Base-by-base conservation (phyloP, 2,888 invertebrate genomes). In the Aelia acuminata region DNA sequence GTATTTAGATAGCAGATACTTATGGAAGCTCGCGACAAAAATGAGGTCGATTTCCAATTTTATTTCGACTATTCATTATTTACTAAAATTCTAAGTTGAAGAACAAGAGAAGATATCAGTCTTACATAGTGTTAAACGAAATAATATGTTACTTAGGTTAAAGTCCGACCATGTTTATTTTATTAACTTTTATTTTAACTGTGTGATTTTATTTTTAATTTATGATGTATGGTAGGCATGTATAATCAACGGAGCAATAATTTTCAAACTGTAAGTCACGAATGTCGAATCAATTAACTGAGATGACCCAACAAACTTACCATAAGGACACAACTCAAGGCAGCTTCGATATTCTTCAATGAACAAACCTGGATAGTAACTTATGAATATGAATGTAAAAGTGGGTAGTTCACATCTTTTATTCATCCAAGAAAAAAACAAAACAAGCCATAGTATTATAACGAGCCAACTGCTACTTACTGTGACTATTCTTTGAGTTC, bases 351-450 rank as follows among this genome's bases (percentile, higher is more conserved):
- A 35, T 70, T 70, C 63, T 70, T 70, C 63, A 70, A 70, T 70
- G 63, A 70, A 70, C 31, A 15, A 31, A 4, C 57, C n/a, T 26
- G 26, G 57, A 57, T 13, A 18, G 31, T 31, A 70, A 15, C 63
- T 70, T 70, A 70, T 70, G 63, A 70, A 70, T 70, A 70, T 70
- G 63, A 70, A 70, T 70, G 63, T 5, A 18, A 35, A 70, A 35
- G 63, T 70, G 63, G 63, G 63, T 35, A 70, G 63, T 70, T 70
- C 18, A 10, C 31, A 70, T 70, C 63, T 70, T 70, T 70, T 70
- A 70, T 70, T 70, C 63, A 70, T 70, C 5, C 63, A 3, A 31
- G 15, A 35, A 31, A 26, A 35, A 35, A 70, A 57, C 26, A 13
- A 57, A 57, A n/a, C 35, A 35, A 35, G 35, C 35, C 35, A 35